These are phyloP conservation scores for Argya squamiceps DNA, from an alignment of 2,797 vertebrate species.

Conservation along the genomic window DNA sequence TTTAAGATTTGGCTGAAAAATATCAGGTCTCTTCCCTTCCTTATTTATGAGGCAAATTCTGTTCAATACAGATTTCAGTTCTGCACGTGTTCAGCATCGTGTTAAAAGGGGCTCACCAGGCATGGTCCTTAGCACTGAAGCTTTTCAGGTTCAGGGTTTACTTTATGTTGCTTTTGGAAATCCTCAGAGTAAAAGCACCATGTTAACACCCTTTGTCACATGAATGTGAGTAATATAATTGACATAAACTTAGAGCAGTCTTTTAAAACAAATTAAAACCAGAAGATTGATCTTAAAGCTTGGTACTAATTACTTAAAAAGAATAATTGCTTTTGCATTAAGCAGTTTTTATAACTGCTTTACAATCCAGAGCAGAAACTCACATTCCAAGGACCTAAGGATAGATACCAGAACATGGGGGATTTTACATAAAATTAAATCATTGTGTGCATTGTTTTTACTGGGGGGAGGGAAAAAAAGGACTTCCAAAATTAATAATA, in stretches of 20 bases:
- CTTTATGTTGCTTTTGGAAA: not conserved
- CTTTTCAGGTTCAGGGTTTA: not conserved
- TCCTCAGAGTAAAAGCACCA: not conserved
- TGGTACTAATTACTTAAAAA: not conserved
- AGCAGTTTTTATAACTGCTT: not conserved
- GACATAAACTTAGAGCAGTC: not conserved
- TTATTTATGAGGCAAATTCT: not conserved
- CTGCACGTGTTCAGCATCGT: not conserved
- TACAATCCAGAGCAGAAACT: not conserved
- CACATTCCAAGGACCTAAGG: not conserved
- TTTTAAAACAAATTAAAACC: not conserved
- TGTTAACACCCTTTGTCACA: not conserved
- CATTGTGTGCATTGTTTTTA: not conserved
- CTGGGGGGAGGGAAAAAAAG: fast-evolving
- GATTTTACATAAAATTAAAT: not conserved
- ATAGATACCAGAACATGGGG: not conserved
- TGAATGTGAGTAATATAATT: not conserved
- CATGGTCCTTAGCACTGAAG: not conserved
- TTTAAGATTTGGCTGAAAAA: not conserved
- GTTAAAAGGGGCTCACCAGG: not conserved
- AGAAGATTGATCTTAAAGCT: not conserved
- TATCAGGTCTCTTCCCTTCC: not conserved
- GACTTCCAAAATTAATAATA: not conserved
- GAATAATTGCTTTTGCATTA: not conserved
- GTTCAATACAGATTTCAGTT: not conserved